A percentile compares a stretch with the other conserved stretches of the same genome.
Evolutionary conservation across 2,113 vertebrate species (phyloP).

Genomic region (Micronisus gabar): DNA sequence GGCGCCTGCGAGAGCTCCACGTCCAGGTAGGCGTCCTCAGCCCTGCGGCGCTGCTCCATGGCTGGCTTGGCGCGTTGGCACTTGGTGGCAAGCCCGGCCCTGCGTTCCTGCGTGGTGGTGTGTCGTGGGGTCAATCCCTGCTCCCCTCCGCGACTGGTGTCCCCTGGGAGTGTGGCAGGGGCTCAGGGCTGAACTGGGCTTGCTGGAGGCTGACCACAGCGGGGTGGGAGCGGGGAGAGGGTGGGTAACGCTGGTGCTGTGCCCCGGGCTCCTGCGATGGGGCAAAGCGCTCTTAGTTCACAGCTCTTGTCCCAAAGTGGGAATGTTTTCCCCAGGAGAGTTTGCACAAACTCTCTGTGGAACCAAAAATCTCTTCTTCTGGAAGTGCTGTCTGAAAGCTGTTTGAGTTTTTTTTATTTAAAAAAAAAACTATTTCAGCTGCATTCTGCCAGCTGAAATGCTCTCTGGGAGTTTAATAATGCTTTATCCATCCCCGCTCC

Average conservation of each 20-base stretch:
- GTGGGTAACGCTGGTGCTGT: rapidly evolving
- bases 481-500: background rate
- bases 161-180: background rate
- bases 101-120: rapidly evolving
- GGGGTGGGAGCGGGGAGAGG: background rate
- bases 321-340: background rate
- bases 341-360: background rate
- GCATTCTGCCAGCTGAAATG: background rate
- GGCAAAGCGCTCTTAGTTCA: background rate
- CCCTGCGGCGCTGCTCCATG: rapidly evolving
- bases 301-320: background rate
- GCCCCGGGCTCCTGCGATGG: background rate
- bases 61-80: background rate
- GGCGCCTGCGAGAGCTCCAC: constrained; percentile 85
- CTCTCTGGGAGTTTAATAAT: background rate
- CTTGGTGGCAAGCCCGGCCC: background rate
- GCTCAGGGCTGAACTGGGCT: background rate
- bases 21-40: constrained; percentile 80
- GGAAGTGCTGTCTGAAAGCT: background rate
- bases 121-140: background rate
- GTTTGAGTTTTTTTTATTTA: background rate
- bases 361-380: background rate
- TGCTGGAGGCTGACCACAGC: rapidly evolving
- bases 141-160: background rate
- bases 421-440: rapidly evolving